Conservation (phyloP, 30 jellyfish, hydroid and myxozoan species). For the Pelagia noctiluca region DNA sequence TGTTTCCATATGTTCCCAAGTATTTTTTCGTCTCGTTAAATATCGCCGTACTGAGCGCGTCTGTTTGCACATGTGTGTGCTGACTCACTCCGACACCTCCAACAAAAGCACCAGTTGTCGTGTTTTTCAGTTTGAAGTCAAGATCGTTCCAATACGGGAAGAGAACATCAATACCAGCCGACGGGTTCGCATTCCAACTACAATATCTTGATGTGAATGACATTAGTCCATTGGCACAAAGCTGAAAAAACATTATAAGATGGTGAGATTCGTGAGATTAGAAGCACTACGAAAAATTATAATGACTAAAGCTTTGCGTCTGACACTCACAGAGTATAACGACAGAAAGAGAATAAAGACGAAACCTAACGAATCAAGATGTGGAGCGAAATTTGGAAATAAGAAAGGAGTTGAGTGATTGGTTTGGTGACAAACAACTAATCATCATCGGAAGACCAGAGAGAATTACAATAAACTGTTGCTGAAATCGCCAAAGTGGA, state of each 20-base stretch:
- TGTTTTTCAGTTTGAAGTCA: too few species aligned
- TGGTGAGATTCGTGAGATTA: too few species aligned
- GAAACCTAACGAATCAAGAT: background rate
- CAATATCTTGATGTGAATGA: conserved; percentile 11
- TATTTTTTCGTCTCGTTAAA: conserved; percentile 17
- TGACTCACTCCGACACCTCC: conserved; percentile 10
- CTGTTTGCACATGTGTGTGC: conserved; percentile 12
- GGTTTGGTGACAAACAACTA: too few species aligned
- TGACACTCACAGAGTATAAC: too few species aligned
- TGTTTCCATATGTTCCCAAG: conserved; percentile 8
- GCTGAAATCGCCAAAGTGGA: too few species aligned
- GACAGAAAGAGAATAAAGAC: background rate
- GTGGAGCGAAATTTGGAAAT: background rate
- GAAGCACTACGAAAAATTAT: too few species aligned
- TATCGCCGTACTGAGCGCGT: conserved; percentile 18
- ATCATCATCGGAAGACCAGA: too few species aligned
- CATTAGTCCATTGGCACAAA: conserved; percentile 34
- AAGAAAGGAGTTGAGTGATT: background rate
- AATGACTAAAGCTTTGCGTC: too few species aligned
- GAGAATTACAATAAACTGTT: too few species aligned
- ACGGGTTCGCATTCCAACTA: conserved; percentile 25
- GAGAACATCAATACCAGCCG: conserved; percentile 3
- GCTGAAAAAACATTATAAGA: conserved; percentile 21
- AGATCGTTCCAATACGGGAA: conserved; percentile 30
- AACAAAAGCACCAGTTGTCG: too few species aligned